These are phyloP conservation scores for Chelonus insularis DNA, from an alignment of 1,140 invertebrate genomes.

Conservation along the genomic window DNA sequence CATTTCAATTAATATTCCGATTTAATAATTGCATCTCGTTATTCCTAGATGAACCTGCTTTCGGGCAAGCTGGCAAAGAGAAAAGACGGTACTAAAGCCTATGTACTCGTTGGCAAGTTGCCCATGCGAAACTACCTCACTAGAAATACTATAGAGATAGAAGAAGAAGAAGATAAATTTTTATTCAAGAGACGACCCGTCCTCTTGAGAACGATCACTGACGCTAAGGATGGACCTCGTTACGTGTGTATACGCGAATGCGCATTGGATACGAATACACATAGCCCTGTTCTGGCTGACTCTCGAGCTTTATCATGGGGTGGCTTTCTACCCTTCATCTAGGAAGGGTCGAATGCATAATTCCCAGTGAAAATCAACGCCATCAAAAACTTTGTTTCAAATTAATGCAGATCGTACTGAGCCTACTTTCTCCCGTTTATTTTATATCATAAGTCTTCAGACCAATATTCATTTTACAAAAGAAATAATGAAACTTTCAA, in stretches of 20 bases:
- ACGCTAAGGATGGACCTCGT: constrained; percentile 3
- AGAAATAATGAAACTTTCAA: no score
- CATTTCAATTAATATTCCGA: constrained; percentile 2
- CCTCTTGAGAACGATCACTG: constrained; percentile 35
- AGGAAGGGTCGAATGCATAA: constrained; percentile 25
- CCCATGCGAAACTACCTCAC: constrained; percentile 23
- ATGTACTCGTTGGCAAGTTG: constrained; percentile 7
- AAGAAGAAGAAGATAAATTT: constrained; percentile 29
- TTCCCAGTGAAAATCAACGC: constrained; percentile 22
- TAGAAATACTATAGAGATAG: constrained; percentile 19
- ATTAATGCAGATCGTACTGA: constrained; percentile 15
- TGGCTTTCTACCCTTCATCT: constrained; percentile 1
- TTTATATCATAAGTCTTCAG: no score
- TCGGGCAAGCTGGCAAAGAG: background rate
- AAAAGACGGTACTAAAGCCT: background rate
- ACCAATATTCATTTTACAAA: no score
- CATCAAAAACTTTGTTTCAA: constrained; percentile 23
- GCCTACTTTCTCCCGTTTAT: background rate
- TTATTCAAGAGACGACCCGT: constrained; percentile 36
- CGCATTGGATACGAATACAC: background rate
- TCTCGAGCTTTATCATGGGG: background rate
- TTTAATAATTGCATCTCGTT: constrained; percentile 6
- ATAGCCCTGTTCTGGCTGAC: background rate
- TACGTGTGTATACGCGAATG: constrained; percentile 1
- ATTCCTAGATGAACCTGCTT: background rate